Evolutionary conservation across 2,797 vertebrate genomes (phyloP).

Genomic region (Pseudopleuronectes americanus): DNA sequence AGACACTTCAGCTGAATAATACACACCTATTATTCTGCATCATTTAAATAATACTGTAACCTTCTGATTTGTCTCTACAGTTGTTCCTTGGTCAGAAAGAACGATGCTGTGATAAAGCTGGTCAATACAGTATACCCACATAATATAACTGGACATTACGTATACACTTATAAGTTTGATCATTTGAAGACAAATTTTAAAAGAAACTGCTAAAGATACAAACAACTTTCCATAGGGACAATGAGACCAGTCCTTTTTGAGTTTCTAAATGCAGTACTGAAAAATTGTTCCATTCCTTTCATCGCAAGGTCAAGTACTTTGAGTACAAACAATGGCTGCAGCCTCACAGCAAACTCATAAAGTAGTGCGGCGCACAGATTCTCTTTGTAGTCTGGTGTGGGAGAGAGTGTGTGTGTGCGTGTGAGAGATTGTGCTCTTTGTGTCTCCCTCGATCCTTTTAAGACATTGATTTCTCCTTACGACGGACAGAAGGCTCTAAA

Average conservation of each 20-base stretch:
- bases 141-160: conserved; percentile 5
- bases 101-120: too few relatives aligned
- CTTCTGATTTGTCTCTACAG: too few relatives aligned
- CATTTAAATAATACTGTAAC: too few relatives aligned
- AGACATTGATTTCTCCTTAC: conserved; percentile 77
- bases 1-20: too few relatives aligned
- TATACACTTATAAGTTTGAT: conserved; percentile 30
- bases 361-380: conserved; percentile 53
- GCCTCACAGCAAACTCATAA: conserved; percentile 63
- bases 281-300: conserved; percentile 62
- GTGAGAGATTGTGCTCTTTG: conserved; percentile 61
- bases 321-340: conserved; percentile 63
- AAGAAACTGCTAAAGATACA: conserved; percentile 31
- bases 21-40: too few relatives aligned
- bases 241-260: conserved; percentile 40
- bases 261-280: conserved; percentile 46
- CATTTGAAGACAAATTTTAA: conserved; percentile 20
- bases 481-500: conserved; percentile 68
- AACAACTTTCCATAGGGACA: conserved; percentile 45
- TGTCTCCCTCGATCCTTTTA: conserved; percentile 61
- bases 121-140: background rate
- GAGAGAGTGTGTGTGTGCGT: conserved; percentile 34
- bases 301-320: conserved; percentile 74
- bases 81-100: too few relatives aligned
- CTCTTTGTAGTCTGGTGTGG: conserved; percentile 45